Conservation (phyloP, 2,888 invertebrate species). For the Horisme vitalbata region DNA sequence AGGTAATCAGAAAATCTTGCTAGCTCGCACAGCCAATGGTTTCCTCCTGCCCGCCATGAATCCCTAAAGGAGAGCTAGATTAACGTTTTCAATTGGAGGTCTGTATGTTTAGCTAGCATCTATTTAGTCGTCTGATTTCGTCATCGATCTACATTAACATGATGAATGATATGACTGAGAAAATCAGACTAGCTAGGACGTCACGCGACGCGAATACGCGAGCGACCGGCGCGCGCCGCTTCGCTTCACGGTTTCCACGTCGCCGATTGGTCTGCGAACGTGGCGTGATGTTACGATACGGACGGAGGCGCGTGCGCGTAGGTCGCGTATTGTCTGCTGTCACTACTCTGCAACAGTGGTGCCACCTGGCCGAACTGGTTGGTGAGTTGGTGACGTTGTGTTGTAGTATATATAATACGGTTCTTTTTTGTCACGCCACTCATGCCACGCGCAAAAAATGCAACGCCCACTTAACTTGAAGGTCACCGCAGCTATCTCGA, state of each 20-base stretch:
- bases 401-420: too few relatives aligned
- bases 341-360: conserved; percentile 52
- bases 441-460: conserved; percentile 4
- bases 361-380: conserved; percentile 47
- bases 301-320: conserved; percentile 41
- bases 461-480: conserved; percentile 47
- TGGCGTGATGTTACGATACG: conserved; percentile 69
- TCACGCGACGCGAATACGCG: conserved; percentile 32
- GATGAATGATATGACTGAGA: conserved; percentile 43
- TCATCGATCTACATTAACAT: conserved; percentile 41
- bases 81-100: conserved; percentile 19
- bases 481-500: conserved; percentile 49
- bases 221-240: conserved; percentile 26
- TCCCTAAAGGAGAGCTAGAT: too few relatives aligned
- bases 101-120: too few relatives aligned
- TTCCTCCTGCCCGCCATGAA: too few relatives aligned
- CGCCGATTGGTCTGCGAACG: conserved; percentile 62
- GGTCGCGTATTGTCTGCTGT: conserved; percentile 32
- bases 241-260: conserved; percentile 53
- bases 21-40: conserved; percentile 27
- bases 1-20: conserved; percentile 24
- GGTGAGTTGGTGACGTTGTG: conserved; percentile 48
- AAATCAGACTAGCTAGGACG: conserved; percentile 21
- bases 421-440: conserved; percentile 46
- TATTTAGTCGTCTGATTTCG: conserved; percentile 35